Conservation (phyloP, 2,113 vertebrate species). For the Microcebus ravelobensis region DNA sequence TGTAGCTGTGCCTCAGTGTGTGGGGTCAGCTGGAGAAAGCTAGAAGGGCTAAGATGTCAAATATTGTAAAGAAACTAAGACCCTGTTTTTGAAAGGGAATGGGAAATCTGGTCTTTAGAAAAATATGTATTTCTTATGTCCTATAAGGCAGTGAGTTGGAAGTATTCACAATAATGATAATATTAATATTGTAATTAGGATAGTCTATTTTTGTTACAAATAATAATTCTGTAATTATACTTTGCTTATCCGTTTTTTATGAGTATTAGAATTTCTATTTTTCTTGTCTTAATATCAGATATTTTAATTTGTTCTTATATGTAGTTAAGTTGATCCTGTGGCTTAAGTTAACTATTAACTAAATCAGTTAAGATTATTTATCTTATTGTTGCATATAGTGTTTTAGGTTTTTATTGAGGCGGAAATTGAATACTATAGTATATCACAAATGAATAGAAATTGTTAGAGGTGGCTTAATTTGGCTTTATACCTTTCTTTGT, state of each 20-base stretch:
- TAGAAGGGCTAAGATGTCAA: slow-evolving; percentile 81
- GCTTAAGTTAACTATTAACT: neutral
- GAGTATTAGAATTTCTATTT: slow-evolving; percentile 76
- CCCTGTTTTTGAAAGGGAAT: slow-evolving; percentile 62
- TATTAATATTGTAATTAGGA: slow-evolving; percentile 80
- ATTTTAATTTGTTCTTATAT: slow-evolving; percentile 30
- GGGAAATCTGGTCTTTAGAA: slow-evolving; percentile 43
- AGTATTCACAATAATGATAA: slow-evolving; percentile 77
- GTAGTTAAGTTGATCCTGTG: neutral
- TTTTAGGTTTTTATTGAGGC: neutral
- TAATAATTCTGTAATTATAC: slow-evolving; percentile 79
- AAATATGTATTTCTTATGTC: slow-evolving; percentile 50
- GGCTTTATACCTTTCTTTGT: neutral
- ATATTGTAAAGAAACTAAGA: slow-evolving; percentile 74
- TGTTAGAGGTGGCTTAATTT: neutral
- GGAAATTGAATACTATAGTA: neutral
- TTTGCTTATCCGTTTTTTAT: slow-evolving; percentile 79
- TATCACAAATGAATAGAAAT: neutral
- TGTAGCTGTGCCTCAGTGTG: slow-evolving; percentile 85
- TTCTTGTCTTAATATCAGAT: neutral
- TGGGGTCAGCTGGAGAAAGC: slow-evolving; percentile 87
- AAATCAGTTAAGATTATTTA: slow-evolving; percentile 10
- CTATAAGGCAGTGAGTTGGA: slow-evolving; percentile 78
- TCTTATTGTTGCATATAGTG: neutral
- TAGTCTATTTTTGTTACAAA: slow-evolving; percentile 73